A percentile compares a stretch with the other conserved stretches of the same genome.
These are phyloP conservation scores for Mormoops blainvillei DNA, from an alignment of 2,113 vertebrate genomes.

Conservation along the genomic window DNA sequence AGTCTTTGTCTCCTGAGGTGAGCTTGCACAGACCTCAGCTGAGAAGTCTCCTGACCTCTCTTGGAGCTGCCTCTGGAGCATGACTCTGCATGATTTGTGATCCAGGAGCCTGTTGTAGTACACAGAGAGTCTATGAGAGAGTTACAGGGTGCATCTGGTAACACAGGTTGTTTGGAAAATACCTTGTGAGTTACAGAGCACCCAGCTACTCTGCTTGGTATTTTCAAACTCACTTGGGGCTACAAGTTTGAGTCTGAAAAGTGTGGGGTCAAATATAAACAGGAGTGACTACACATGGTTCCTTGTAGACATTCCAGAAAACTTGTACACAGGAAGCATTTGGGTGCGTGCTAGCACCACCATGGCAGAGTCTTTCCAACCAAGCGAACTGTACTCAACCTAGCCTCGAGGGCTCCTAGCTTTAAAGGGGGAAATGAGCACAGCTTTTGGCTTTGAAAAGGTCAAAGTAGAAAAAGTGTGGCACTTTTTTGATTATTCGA, in stretches of 20 bases:
- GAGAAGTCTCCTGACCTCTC: neutral
- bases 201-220: neutral
- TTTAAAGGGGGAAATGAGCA: neutral
- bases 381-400: neutral
- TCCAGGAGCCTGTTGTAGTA: neutral
- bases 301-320: neutral
- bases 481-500: neutral
- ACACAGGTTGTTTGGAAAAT: neutral
- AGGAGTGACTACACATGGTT: neutral
- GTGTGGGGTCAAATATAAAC: neutral
- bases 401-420: neutral
- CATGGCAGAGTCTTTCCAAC: fast-evolving
- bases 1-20: fast-evolving
- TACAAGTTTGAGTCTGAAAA: neutral
- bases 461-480: neutral
- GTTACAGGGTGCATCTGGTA: neutral
- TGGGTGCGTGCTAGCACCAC: neutral
- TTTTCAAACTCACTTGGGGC: neutral
- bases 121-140: neutral
- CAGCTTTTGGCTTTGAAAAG: neutral
- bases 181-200: neutral
- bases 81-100: too few relatives aligned
- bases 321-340: neutral
- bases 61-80: neutral
- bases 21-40: neutral